Percentiles rank a stretch among this genome's conserved stretches.
Evolutionary conservation across 2,113 vertebrate genomes (phyloP).

Genomic region (Pogona vitticeps): DNA sequence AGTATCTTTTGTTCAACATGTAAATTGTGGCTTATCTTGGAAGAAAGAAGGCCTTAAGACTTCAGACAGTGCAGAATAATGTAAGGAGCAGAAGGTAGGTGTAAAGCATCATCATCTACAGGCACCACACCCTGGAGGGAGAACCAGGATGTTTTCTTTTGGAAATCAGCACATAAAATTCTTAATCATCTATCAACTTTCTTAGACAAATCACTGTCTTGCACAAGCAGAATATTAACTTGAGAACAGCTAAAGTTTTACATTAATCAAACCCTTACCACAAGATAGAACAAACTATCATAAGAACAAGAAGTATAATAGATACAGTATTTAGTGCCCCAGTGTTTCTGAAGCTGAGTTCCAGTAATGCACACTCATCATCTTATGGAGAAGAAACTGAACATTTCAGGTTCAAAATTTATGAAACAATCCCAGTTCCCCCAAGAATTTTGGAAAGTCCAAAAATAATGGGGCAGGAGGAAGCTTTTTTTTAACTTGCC

Average conservation of each 20-base stretch:
- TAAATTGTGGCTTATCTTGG: neutral
- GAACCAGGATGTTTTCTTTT: neutral
- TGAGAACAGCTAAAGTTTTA: neutral
- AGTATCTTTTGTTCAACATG: neutral
- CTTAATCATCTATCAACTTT: neutral
- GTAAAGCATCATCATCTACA: neutral
- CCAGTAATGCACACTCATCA: no score
- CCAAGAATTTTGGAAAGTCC: no score
- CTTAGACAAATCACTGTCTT: neutral
- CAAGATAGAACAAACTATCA: no score
- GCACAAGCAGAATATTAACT: neutral
- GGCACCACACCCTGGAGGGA: neutral
- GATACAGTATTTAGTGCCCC: neutral
- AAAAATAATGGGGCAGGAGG: no score
- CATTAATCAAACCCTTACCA: no score
- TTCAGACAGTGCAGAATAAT: neutral
- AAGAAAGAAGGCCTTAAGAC: no score
- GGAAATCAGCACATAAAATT: no score
- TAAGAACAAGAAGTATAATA: neutral
- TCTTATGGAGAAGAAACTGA: no score
- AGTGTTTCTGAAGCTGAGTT: neutral
- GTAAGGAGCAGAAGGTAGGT: neutral
- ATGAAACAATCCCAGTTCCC: no score
- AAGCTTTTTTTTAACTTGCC: no score
- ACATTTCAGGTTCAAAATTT: no score